These are phyloP conservation scores for Artibeus jamaicensis DNA, from an alignment of 2,797 vertebrate genomes.

Conservation along the genomic window DNA sequence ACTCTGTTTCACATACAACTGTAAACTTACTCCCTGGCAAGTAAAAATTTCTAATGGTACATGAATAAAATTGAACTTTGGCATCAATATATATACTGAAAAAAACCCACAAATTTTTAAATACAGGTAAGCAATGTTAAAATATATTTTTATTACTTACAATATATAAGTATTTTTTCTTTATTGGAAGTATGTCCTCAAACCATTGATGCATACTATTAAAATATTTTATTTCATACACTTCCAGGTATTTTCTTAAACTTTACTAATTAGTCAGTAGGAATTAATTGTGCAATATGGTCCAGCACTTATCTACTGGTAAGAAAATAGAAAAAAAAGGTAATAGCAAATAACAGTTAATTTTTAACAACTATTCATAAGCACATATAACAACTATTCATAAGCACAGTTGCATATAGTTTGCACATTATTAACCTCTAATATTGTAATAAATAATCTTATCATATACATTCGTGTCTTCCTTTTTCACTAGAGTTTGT, in stretches of 20 bases:
- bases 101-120: background rate
- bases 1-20: background rate
- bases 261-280: background rate
- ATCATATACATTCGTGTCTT: background rate
- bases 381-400: background rate
- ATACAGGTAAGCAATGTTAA: background rate
- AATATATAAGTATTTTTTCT: background rate
- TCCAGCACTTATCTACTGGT: background rate
- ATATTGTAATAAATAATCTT: background rate
- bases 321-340: background rate
- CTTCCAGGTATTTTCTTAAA: background rate
- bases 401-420: background rate
- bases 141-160: background rate
- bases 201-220: background rate
- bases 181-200: background rate
- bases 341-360: background rate
- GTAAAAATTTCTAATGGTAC: background rate
- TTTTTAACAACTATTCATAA: background rate
- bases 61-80: background rate
- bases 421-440: background rate
- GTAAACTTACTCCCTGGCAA: background rate
- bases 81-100: background rate
- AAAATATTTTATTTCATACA: background rate
- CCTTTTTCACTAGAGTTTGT: background rate
- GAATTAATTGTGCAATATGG: background rate